Evolutionary conservation across 1,140 invertebrate species (phyloP), one percentile per base, ranked within the genome.

Genomic region (Cyclina sinensis): DNA sequence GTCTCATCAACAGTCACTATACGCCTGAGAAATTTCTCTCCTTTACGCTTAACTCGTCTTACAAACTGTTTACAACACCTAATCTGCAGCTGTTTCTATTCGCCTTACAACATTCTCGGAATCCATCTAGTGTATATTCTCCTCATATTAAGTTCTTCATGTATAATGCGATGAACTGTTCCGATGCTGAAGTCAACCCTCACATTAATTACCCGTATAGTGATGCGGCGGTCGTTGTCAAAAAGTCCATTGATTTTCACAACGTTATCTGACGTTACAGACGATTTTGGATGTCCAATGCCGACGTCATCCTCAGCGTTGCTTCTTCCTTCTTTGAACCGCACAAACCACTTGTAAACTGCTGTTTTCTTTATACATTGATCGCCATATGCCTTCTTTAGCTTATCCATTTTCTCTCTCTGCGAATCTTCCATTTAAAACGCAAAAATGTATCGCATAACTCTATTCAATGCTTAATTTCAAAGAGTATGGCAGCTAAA

Each of bases 1-100:
- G 78, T 80, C 48, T 80, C 78, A 37, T 80, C 78, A 37, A 59
- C 54, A 21, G 78, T 80, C 16, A 54, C 78, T 5, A 80, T 80
- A 2, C 51, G 78, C 24, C 51, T 35, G 9, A 78, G 74, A 51
- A 43, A 46, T 24, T 9, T 27, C 24, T 43, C 37, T 5, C 9
- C 12, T 78, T 51, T 18, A 3, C 43, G 24, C 9, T 46, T 39
- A 9, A 78, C 18, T 9, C 37, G 37, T 7, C 37, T 18, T 9
- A 43, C 35, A 39, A 73, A 39, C 5, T 39, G n/a, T n/a, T n/a
- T 12, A 12, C 27, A 12, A 68, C 27, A 14, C 12, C 62, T 12
- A 16, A 12, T 30, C 12, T 12, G 12, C 27, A 12, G 16, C 27
- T 27, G 62, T 54, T 54, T 54, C 51, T 54, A 14, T 54, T 54